These are phyloP conservation scores for Nestor notabilis DNA, from an alignment of 2,113 vertebrate species.

Conservation along the genomic window DNA sequence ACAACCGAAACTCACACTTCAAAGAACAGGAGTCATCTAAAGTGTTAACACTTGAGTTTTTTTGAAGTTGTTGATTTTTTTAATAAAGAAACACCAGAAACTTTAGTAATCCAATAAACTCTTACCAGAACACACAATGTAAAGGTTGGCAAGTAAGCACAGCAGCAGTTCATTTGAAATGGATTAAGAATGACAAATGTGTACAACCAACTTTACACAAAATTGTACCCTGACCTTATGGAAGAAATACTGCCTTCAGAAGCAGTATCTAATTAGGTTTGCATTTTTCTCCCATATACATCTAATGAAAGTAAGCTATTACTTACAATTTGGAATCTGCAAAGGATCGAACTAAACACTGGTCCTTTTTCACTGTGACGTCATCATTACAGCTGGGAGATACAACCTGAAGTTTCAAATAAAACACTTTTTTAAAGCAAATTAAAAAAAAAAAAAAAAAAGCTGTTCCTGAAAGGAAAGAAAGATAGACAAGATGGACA, in stretches of 20 bases:
- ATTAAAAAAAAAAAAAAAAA: not conserved
- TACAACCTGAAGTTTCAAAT: conserved; percentile 82
- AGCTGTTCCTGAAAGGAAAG: not conserved
- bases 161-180: not conserved
- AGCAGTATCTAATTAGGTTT: not conserved
- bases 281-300: not conserved
- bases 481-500: not conserved
- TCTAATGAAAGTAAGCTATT: not conserved
- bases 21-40: not conserved
- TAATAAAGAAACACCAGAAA: not conserved
- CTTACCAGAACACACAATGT: not conserved
- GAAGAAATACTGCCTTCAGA: not conserved
- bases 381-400: conserved; percentile 97
- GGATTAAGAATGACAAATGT: not conserved
- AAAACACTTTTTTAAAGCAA: not conserved
- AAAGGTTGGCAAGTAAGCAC: not conserved
- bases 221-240: not conserved
- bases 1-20: not conserved
- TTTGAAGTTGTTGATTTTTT: not conserved
- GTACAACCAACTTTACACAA: not conserved
- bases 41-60: not conserved
- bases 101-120: not conserved
- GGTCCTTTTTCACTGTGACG: conserved; percentile 92
- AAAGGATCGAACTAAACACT: conserved; percentile 96
- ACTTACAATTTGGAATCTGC: conserved; percentile 95